Evolutionary conservation across 2,113 vertebrate genomes (phyloP).

Genomic region (Origma solitaria): DNA sequence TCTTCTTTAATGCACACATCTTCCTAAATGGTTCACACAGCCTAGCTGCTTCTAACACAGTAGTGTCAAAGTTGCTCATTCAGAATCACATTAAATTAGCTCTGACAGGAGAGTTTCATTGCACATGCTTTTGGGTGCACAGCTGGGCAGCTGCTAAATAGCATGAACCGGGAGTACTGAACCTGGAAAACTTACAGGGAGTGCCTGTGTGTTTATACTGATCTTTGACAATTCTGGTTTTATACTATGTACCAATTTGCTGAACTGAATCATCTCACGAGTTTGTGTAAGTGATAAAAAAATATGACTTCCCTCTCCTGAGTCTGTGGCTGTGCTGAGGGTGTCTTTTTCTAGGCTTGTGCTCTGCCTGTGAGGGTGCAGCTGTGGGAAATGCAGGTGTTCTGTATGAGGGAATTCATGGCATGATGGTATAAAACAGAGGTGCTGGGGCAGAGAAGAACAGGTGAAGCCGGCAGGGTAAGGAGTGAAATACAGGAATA

Average conservation of each 20-base stretch:
- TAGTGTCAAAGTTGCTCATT: background rate
- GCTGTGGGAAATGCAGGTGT: no score
- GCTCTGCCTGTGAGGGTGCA: background rate
- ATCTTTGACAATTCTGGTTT: background rate
- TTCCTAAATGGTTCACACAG: background rate
- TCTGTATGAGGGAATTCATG: background rate
- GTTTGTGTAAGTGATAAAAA: background rate
- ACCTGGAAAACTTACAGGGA: background rate
- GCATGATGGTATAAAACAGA: background rate
- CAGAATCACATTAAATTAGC: background rate
- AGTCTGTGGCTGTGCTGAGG: background rate
- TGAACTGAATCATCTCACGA: background rate
- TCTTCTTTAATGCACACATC: background rate
- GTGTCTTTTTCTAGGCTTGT: background rate
- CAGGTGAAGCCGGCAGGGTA: background rate
- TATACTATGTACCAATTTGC: background rate
- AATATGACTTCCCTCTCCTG: background rate
- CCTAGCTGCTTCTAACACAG: background rate
- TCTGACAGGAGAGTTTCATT: background rate
- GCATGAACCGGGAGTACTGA: background rate
- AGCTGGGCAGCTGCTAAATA: background rate
- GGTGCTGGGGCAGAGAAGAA: background rate
- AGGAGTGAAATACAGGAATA: background rate
- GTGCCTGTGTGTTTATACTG: accelerated
- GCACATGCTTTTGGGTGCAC: accelerated